These are phyloP conservation scores for Pseudorectes ferrugineus DNA, from an alignment of 2,113 vertebrate species.

Conservation along the genomic window DNA sequence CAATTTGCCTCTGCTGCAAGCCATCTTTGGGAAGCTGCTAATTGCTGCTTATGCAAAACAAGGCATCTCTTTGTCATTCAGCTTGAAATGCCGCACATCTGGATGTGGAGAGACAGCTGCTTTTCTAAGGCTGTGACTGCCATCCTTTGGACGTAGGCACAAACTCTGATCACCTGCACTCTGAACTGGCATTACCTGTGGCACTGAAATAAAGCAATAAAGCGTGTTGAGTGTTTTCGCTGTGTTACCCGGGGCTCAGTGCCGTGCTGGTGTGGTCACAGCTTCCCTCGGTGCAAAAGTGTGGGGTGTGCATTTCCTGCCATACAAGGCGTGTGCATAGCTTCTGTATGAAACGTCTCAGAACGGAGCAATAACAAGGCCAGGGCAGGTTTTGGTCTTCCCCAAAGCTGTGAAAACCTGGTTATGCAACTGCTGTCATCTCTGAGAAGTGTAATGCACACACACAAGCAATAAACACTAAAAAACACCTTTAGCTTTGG, in stretches of 20 bases:
- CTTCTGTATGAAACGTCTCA: neutral
- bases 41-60: neutral
- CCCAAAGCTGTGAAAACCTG: neutral
- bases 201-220: neutral
- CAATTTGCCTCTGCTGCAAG: neutral
- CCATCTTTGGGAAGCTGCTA: neutral
- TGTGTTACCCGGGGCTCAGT: rapidly evolving
- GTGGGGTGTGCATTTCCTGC: neutral
- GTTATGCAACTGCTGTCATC: rapidly evolving
- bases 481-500: neutral
- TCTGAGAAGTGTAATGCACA: neutral
- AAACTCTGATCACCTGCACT: rapidly evolving
- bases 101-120: neutral
- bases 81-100: neutral
- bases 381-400: neutral
- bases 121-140: neutral
- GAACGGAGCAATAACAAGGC: neutral
- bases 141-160: neutral
- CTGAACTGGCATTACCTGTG: neutral
- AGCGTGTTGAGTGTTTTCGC: rapidly evolving
- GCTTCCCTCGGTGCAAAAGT: neutral
- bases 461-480: neutral
- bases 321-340: rapidly evolving
- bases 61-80: neutral
- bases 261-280: neutral